Base-by-base conservation (phyloP, 1,140 invertebrate species). In the Bombus sylvicola region DNA sequence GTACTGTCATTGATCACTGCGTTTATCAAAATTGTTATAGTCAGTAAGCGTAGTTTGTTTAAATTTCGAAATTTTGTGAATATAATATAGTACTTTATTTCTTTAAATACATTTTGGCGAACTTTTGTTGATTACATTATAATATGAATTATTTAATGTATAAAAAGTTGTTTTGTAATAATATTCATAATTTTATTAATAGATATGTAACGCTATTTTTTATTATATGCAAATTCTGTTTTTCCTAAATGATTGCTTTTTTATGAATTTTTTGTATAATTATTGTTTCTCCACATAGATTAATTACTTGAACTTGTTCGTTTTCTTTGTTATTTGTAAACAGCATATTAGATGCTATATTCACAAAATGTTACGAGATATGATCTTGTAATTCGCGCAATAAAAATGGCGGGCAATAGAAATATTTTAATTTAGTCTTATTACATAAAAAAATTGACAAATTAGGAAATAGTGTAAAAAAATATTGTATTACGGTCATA, bases 11-110 rank as follows among this genome's bases (percentile, higher is more conserved):
- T 79, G 76, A 84, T 84, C 79, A 59, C n/a, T 28, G 13, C 25
- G 53, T 84, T 84, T 84, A 79, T 84, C 76, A 68, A 53, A 31
- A 71, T 57, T 41, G 37, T 12, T 71, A 31, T 31, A 69, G 25
- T 59, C 53, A 8, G 31, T 31, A 79, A 57, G 59, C 39, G 31
- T 22, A 79, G 18, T 13, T 37, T 8, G 15, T 79, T 84, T 59
- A 41, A 79, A 79, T 81, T 85, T 80, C 34, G 28, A 73, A 31
- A 47, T 73, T 47, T 77, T 12, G 37, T 57, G 8, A 68, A 10
- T 39, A 47, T 37, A 37, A 53, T 39, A 8, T 37, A 41, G 31
- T 34, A 8, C 6, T n/a, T 41, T 43, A 75, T 34, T n/a, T 66
- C 12, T 53, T 64, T 2, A 57, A 53, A 59, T 39, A 28, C 6